These are phyloP conservation scores for Hestina assimilis DNA, from an alignment of 1,140 invertebrate species.

Conservation along the genomic window DNA sequence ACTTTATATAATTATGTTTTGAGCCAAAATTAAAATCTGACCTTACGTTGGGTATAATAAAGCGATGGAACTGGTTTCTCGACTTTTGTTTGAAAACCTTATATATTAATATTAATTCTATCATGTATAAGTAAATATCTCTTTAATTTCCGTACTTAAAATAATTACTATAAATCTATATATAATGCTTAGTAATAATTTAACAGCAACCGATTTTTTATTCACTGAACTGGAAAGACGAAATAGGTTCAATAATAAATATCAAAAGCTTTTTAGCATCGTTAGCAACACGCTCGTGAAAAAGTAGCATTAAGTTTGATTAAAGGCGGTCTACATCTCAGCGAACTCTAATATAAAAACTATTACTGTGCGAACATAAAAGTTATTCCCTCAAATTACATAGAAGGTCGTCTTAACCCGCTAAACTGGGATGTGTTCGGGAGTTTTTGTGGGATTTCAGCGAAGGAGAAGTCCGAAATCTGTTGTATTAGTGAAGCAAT, in stretches of 20 bases:
- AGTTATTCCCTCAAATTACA: constrained; percentile 37
- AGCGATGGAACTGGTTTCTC: no score
- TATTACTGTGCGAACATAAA: constrained; percentile 32
- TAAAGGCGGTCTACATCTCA: constrained; percentile 29
- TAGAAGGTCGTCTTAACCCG: constrained; percentile 25
- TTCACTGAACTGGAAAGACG: background rate
- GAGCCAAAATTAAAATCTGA: no score
- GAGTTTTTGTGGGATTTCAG: constrained; percentile 53
- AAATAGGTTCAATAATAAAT: constrained; percentile 1
- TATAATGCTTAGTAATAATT: no score
- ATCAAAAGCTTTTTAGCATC: constrained; percentile 2
- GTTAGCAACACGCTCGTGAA: constrained; percentile 27
- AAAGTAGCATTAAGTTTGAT: constrained; percentile 38
- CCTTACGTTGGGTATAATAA: no score
- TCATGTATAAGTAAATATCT: no score
- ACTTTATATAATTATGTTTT: no score
- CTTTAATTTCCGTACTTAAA: no score
- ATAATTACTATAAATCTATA: no score
- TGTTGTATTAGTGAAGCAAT: constrained; percentile 74
- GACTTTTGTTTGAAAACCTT: no score
- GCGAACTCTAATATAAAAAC: constrained; percentile 35
- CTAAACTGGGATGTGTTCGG: constrained; percentile 22
- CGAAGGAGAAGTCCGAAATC: constrained; percentile 51
- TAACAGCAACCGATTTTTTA: background rate
- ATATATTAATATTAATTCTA: no score